Base-by-base conservation (phyloP, 1,140 invertebrate species). In the Lepidostoma basale region DNA sequence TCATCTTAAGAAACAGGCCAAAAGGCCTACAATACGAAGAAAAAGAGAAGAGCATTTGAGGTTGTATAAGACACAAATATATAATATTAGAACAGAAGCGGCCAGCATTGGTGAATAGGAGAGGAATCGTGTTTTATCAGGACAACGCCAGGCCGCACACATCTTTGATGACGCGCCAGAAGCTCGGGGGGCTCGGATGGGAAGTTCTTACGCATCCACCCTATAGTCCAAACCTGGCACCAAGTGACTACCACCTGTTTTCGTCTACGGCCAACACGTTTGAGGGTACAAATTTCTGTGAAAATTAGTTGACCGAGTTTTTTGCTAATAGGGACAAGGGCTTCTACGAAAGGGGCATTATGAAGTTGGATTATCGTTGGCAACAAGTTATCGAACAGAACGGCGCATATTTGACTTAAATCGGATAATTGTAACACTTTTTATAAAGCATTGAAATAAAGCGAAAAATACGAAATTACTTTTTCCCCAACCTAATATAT, bases 401-500 rank as follows among this genome's bases (percentile, higher is more conserved):
- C 42, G 42, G 42, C 14, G 42, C 42, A 45, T 18, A 45, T 45
- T 45, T 45, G 14, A 45, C 42, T 45, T 45, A 45, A 45, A 45
- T 45, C 42, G 14, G 42, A 45, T 16, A 18, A 45, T 45, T 45
- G 42, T 45, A 45, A 45, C 42, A 45, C 42, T 45, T 45, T 45
- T 45, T 45, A 45, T 45, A 45, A 45, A 45, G 42, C 42, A 45
- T 45, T 45, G 42, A 45, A 45, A 45, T 45, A 45, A 45, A 45
- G 18, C 42, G 42, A 45, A 45, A 45, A 45, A 45, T 45, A 14
- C 42, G 42, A 45, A 45, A 45, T 45, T 45, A 45, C 42, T 8
- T 14, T 45, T 45, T 16, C 42, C 42, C 42, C 42, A 45, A 45
- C 42, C 42, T 45, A 45, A 45, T 45, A n/a, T n/a, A n/a, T n/a